Evolutionary conservation across 1,140 invertebrate species (phyloP).

Genomic region (Drosophila elegans): DNA sequence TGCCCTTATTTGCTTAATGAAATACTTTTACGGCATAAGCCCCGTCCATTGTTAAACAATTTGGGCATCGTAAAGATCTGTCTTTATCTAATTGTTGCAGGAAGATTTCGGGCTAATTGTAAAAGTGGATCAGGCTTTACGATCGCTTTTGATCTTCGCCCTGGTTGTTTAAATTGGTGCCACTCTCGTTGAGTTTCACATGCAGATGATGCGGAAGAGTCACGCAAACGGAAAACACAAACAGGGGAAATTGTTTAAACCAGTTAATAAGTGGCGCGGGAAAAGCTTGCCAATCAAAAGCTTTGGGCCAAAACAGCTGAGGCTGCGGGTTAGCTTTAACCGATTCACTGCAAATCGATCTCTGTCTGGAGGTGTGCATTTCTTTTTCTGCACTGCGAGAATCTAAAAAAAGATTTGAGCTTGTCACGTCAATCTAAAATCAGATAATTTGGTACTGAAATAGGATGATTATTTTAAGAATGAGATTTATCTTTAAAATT

Average conservation of each 20-base stretch:
- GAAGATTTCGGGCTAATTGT: slow-evolving; percentile 14
- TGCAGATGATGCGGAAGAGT: slow-evolving; percentile 44
- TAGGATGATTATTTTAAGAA: background rate
- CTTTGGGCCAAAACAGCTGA: slow-evolving; percentile 33
- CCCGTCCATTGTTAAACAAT: slow-evolving; percentile 29
- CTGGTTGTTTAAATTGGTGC: slow-evolving; percentile 7
- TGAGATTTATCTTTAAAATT: background rate
- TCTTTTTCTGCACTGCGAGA: slow-evolving; percentile 20
- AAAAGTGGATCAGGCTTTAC: slow-evolving; percentile 27
- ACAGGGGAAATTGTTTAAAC: slow-evolving; percentile 38
- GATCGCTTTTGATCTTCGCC: slow-evolving; percentile 35
- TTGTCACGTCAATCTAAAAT: background rate
- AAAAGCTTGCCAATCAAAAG: slow-evolving; percentile 19
- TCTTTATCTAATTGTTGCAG: slow-evolving; percentile 33
- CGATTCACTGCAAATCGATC: slow-evolving; percentile 3
- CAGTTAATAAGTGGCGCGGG: slow-evolving; percentile 31
- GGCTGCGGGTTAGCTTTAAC: slow-evolving; percentile 18
- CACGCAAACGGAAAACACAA: slow-evolving; percentile 11
- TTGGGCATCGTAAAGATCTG: slow-evolving; percentile 41
- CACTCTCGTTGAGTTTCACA: slow-evolving; percentile 9
- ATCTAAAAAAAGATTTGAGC: background rate
- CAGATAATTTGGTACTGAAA: background rate
- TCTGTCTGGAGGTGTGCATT: background rate
- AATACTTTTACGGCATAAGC: slow-evolving; percentile 39
- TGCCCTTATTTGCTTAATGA: slow-evolving; percentile 47